phyloP scores from a whole-genome alignment of 2,888 invertebrate species.

The Branchipolynoe longqiensis region DNA sequence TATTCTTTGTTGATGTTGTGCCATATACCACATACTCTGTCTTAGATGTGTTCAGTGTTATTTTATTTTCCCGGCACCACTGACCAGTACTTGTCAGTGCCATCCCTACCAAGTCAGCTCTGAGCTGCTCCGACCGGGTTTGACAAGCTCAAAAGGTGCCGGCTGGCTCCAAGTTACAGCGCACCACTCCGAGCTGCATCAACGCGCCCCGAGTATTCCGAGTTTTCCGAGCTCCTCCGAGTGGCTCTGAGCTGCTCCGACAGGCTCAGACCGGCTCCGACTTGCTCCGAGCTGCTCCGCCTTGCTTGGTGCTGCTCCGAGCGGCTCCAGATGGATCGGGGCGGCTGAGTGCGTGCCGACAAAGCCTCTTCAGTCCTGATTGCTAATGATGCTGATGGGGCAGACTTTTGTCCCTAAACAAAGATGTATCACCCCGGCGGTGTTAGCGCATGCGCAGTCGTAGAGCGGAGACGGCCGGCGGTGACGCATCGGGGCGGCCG shows the following conservation, averaged over 20 bases:
- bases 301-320: neutral
- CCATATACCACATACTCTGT: no score
- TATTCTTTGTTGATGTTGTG: no score
- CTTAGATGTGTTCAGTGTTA: no score
- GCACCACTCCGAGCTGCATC: neutral
- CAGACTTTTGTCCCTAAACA: neutral
- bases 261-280: neutral
- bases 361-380: slow-evolving; percentile 1
- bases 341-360: neutral
- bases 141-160: no score
- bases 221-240: slow-evolving; percentile 1
- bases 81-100: no score
- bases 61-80: no score
- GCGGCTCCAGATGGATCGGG: neutral
- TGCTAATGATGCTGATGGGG: slow-evolving; percentile 23
- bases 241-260: neutral
- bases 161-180: no score
- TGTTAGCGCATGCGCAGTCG: no score
- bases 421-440: neutral
- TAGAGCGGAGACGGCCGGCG: neutral
- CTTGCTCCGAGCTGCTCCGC: neutral
- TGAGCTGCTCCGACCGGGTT: no score
- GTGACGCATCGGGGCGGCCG: neutral
- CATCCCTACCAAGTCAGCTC: no score
- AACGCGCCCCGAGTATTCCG: neutral